Evolutionary conservation across 2,797 vertebrate species (phyloP), one percentile per base, ranked within the genome.

Genomic region (Moxostoma hubbsi): DNA sequence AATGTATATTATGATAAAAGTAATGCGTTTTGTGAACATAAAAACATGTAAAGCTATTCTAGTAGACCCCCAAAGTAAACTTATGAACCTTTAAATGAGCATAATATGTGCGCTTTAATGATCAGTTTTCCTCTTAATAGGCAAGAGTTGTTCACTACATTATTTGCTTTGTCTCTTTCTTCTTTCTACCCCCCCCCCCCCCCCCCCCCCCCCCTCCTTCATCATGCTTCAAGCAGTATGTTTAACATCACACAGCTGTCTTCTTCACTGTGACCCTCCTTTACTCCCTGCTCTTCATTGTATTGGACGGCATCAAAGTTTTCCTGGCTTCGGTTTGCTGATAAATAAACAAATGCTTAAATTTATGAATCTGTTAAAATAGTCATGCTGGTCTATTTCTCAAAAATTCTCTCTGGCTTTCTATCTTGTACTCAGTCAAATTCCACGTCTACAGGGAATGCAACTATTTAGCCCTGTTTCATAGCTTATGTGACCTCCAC

Each of bases 291-390:
- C 65, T 79, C 64, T 78, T 57, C 68, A 76, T 80, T 81, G 66
- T 63, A 64, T 75, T 84, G 81, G 84, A 85, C 77, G 47, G 13
- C 66, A 36, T 68, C 49, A 10, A 53, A 50, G 80, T 88, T 84
- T 87, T 83, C 84, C 84, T 86, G 85, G 83, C 73, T 18, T 73
- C 9, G 47, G 62, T 73, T 58, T 53, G 59, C 67, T 73, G 81
- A 80, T 83, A 84, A 84, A 85, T 83, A 85, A 87, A 83, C 82
- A 83, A 82, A 84, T 80, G 67, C 70, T 85, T 79, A 68, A 78
- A 76, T 85, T 84, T 83, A 81, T 75, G 63, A 65, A 71, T 76
- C 74, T 82, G 65, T 83, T 84, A 77, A 82, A 70, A 73, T 45
- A 47, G 57, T 80, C 57, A 73, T 73, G 77, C 68, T 78, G 78